Base-by-base conservation (phyloP, 2,113 vertebrate genomes). In the Periophthalmodon schlosseri region DNA sequence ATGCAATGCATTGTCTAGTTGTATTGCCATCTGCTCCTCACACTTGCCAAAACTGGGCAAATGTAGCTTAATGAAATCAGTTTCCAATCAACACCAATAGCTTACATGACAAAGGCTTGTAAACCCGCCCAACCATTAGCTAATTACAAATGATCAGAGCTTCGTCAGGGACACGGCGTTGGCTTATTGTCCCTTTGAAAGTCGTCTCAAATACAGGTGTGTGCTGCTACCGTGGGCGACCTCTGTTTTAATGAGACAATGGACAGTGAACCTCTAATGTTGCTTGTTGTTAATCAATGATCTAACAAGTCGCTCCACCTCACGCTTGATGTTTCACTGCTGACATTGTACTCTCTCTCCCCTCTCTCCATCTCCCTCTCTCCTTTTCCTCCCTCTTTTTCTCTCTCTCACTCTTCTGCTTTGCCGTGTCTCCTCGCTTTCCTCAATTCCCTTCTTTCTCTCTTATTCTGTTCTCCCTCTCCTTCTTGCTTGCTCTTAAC, bases 201-300 rank as follows among this genome's bases (percentile, higher is more conserved):
- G 66, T 52, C 0, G 44, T 72, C 82, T 84, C 81, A 86, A 73
- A 77, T 72, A 39, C 16, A 65, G 79, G 79, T 80, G 75, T 73
- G 61, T 72, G 79, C 44, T 70, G 57, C 47, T 7, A 67, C 70
- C 28, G 58, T 23, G 21, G 56, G 21, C 28, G 72, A 65, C 67
- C 64, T 80, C 68, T 57, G 77, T 85, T 83, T 87, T 90, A 91
- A 91, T 90, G 86, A 86, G 87, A 84, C 81, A 33, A 47, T 36
- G 75, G 77, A 76, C 80, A 69, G 52, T 56, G 85, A 88, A 84
- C 86, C 81, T 81, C 76, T 83, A 74, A 86, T 79, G 81, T 71
- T 70, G 74, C 64, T 76, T 66, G 85, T 77, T 84, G 82, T 88
- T 89, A 87, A 89, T 88, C 85, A 87, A 82, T 74, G 52, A 83